A percentile compares a stretch with the other conserved stretches of the same genome.
These are phyloP conservation scores for Hydraecia micacea DNA, from an alignment of 2,888 invertebrate species.

Conservation along the genomic window DNA sequence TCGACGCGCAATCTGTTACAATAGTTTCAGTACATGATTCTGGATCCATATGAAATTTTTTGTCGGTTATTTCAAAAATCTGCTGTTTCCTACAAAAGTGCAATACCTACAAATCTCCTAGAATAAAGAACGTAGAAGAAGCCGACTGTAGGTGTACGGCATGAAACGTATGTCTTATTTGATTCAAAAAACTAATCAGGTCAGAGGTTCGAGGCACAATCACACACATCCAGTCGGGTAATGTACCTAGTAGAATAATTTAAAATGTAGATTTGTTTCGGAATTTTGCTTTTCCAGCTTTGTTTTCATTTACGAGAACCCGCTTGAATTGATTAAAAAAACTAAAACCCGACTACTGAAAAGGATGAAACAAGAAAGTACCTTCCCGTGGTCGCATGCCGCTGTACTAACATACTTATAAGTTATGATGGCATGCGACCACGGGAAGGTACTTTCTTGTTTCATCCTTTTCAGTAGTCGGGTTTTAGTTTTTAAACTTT, in stretches of 20 bases:
- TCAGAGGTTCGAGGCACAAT: constrained; percentile 18
- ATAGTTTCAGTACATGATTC: not conserved
- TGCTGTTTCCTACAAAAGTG: too few species aligned
- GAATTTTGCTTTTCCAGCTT: constrained; percentile 40
- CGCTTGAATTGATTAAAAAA: constrained; percentile 38
- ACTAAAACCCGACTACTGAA: too few species aligned
- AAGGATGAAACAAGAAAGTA: too few species aligned
- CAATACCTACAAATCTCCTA: not conserved
- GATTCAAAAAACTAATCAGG: constrained; percentile 41
- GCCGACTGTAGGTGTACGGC: not conserved
- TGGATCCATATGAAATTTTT: too few species aligned
- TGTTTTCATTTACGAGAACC: constrained; percentile 6
- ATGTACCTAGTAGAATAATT: constrained; percentile 27
- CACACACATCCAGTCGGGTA: constrained; percentile 7
- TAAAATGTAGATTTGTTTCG: constrained; percentile 48
- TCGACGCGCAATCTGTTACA: not conserved
- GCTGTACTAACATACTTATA: too few species aligned
- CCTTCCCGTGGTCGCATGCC: too few species aligned
- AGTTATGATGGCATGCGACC: too few species aligned
- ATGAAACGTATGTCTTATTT: not conserved
- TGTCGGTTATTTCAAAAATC: too few species aligned
- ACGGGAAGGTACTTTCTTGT: too few species aligned
- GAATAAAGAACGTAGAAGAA: not conserved
- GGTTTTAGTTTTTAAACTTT: too few species aligned
- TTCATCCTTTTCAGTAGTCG: too few species aligned